A percentile compares a stretch with the other conserved stretches of the same genome.
Conservation (phyloP, 2,888 invertebrate species). For the Temnothorax unifasciatus region DNA sequence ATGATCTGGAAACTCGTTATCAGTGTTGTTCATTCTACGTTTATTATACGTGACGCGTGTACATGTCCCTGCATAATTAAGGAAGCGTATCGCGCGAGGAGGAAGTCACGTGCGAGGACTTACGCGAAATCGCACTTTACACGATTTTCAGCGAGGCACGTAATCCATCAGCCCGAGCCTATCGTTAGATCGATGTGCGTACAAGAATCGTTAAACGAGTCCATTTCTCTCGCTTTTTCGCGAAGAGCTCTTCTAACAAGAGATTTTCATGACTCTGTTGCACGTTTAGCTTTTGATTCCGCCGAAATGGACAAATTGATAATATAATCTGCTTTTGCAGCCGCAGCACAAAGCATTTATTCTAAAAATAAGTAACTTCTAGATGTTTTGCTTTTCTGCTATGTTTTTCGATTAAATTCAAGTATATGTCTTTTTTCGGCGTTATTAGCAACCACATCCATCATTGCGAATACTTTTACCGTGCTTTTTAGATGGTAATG, state of each 20-base stretch:
- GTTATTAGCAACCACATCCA: not conserved
- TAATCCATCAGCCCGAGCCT: not conserved
- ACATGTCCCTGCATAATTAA: not conserved
- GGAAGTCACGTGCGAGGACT: not conserved
- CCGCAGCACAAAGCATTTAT: not conserved
- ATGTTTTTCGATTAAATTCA: not conserved
- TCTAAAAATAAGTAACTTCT: not conserved
- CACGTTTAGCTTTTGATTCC: not conserved
- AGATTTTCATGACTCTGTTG: not conserved
- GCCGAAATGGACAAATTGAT: not conserved
- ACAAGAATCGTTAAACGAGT: not conserved
- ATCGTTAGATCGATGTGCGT: not conserved
- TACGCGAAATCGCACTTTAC: conserved; percentile 15
- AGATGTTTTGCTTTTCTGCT: not conserved
- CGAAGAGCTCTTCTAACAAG: not conserved
- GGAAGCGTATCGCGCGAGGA: not conserved
- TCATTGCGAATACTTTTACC: not conserved
- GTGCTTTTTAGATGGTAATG: conserved; percentile 32
- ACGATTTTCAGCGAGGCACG: not conserved
- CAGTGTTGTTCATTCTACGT: not conserved
- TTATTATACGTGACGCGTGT: not conserved
- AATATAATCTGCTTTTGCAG: not conserved
- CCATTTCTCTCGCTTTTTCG: not conserved
- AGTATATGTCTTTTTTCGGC: not conserved
- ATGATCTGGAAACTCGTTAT: not conserved